phyloP scores from a whole-genome alignment of 2,888 invertebrate genomes.

The Acleris sparsana region DNA sequence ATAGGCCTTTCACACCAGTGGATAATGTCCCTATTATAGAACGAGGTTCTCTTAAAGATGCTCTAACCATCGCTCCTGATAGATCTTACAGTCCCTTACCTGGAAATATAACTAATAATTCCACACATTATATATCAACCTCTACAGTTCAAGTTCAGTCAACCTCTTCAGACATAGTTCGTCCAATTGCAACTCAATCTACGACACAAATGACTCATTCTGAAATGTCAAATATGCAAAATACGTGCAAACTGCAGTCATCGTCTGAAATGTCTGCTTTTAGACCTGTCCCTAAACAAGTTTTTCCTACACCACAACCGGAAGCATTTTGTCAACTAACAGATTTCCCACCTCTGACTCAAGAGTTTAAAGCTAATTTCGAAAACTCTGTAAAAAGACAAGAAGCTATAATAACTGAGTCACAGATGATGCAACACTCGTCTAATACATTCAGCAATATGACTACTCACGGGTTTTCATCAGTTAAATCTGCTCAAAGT shows the following conservation, averaged over 20 bases:
- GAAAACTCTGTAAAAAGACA: conserved; percentile 59
- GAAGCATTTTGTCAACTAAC: conserved; percentile 63
- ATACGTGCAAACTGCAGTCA: conserved; percentile 67
- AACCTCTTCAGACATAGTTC: conserved; percentile 59
- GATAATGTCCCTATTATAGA: conserved; percentile 69
- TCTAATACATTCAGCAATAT: conserved; percentile 52
- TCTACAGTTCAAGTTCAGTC: conserved; percentile 53
- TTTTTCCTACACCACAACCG: conserved; percentile 66
- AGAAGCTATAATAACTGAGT: conserved; percentile 59
- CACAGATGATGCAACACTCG: conserved; percentile 58
- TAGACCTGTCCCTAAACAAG: conserved; percentile 76
- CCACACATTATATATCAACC: conserved; percentile 57
- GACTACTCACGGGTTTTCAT: conserved; percentile 61
- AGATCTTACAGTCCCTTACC: conserved; percentile 84
- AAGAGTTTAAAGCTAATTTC: conserved; percentile 66
- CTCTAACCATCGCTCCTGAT: conserved; percentile 86
- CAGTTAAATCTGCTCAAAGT: conserved; percentile 69
- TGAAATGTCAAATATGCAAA: conserved; percentile 67
- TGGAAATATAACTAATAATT: conserved; percentile 69
- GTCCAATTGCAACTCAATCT: conserved; percentile 66
- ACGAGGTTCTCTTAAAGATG: conserved; percentile 81
- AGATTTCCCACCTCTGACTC: conserved; percentile 67
- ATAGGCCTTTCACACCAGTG: conserved; percentile 84
- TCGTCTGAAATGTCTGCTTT: conserved; percentile 74
- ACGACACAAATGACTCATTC: conserved; percentile 56